A percentile compares a stretch with the other conserved stretches of the same genome.
Evolutionary conservation across 2,797 vertebrate genomes (phyloP).

Genomic region (Gymnopithys bicolor): DNA sequence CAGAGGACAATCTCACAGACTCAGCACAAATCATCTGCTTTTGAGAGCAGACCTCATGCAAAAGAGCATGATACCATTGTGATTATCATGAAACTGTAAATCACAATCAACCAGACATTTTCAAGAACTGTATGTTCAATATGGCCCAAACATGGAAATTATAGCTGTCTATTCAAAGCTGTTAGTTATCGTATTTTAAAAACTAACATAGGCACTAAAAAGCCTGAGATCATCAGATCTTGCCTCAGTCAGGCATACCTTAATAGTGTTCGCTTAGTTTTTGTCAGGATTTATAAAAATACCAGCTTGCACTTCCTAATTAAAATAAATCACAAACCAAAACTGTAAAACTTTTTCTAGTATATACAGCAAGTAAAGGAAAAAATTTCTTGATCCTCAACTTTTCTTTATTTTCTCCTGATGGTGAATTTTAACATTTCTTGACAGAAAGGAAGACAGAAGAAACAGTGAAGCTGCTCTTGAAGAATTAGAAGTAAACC

Average conservation of each 20-base stretch:
- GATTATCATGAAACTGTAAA: not conserved
- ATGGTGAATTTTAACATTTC: not conserved
- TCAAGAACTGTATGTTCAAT: not conserved
- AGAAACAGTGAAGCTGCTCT: not conserved
- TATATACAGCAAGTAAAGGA: not conserved
- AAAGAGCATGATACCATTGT: not conserved
- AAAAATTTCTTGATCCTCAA: not conserved
- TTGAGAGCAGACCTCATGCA: not conserved
- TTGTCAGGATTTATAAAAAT: not conserved
- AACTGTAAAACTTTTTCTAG: not conserved
- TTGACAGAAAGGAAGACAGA: not conserved
- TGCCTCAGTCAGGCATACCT: not conserved
- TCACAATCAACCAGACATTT: not conserved
- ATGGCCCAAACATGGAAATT: not conserved
- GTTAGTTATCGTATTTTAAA: not conserved
- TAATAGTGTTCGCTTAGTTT: not conserved
- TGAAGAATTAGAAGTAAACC: not conserved
- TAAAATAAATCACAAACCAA: not conserved
- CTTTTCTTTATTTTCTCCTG: not conserved
- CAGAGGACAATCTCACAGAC: not conserved
- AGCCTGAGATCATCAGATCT: not conserved
- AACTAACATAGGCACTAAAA: not conserved
- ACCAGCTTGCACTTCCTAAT: not conserved
- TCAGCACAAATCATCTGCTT: not conserved
- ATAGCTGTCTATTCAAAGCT: not conserved